Evolutionary conservation across 2,113 vertebrate species (phyloP).

Genomic region (Sinocyclocheilus anophthalmus): DNA sequence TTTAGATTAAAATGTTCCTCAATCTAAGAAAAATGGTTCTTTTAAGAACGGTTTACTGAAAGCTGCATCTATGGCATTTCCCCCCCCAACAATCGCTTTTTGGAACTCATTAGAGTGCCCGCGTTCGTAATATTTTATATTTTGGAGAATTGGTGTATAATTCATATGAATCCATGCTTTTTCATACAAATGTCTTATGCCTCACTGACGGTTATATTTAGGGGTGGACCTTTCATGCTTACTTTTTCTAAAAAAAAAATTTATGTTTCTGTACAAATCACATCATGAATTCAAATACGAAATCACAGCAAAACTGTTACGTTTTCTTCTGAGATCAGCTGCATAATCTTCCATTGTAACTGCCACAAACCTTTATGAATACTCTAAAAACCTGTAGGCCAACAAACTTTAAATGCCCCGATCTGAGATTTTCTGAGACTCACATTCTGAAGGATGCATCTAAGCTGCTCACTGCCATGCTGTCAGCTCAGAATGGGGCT

Average conservation of each 20-base stretch:
- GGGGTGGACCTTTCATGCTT: too few relatives aligned
- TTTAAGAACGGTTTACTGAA: too few relatives aligned
- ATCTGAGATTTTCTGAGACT: background rate
- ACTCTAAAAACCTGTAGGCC: background rate
- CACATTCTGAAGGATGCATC: background rate
- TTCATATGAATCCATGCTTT: too few relatives aligned
- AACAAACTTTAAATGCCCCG: background rate
- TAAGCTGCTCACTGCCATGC: conserved; percentile 14
- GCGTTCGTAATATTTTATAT: too few relatives aligned
- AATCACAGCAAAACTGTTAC: background rate
- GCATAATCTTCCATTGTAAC: background rate
- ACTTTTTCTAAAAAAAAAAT: background rate
- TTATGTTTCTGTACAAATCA: background rate
- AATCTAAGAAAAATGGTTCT: too few relatives aligned
- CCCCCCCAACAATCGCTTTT: too few relatives aligned
- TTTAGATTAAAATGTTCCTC: too few relatives aligned
- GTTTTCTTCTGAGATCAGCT: background rate
- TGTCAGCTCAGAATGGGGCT: conserved; percentile 29
- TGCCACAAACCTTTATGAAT: background rate
- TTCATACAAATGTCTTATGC: too few relatives aligned
- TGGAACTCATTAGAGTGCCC: too few relatives aligned
- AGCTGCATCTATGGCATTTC: too few relatives aligned
- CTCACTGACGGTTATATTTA: too few relatives aligned
- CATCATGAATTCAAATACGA: background rate
- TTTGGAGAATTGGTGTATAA: too few relatives aligned